A percentile compares a stretch with the other conserved stretches of the same genome.
phyloP scores from a whole-genome alignment of 2,888 invertebrate genomes.

The Scaptomyza cyrtandrae region DNA sequence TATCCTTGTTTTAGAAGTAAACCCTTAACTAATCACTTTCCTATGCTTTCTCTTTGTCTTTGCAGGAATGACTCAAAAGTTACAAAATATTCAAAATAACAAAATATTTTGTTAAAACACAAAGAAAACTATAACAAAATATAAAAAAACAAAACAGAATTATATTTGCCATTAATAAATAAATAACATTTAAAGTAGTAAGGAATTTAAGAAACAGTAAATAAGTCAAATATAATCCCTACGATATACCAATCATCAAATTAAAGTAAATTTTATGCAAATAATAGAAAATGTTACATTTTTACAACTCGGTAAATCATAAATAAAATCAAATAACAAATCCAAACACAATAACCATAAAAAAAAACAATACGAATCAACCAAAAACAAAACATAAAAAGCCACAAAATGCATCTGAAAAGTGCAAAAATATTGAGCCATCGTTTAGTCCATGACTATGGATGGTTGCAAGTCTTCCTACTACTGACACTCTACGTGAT shows the following conservation, averaged over 20 bases:
- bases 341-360: conserved; percentile 28
- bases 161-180: conserved; percentile 49
- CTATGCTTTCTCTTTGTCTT: conserved; percentile 34
- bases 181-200: conserved; percentile 58
- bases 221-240: conserved; percentile 53
- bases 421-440: conserved; percentile 60
- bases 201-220: conserved; percentile 60
- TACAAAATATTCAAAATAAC: conserved; percentile 1
- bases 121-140: conserved; percentile 21
- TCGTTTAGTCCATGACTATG: conserved; percentile 51
- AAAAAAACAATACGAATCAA: conserved; percentile 19
- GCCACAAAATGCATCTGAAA: conserved; percentile 57
- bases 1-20: background rate
- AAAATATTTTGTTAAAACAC: conserved; percentile 48
- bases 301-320: conserved; percentile 58
- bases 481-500: conserved; percentile 84
- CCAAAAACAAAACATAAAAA: conserved; percentile 34
- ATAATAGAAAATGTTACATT: conserved; percentile 69
- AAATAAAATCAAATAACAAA: conserved; percentile 49
- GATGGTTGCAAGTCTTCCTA: conserved; percentile 82
- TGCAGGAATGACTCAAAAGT: conserved; percentile 56
- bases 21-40: background rate
- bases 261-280: conserved; percentile 61
- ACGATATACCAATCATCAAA: conserved; percentile 42
- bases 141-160: conserved; percentile 24